These are phyloP conservation scores for Felis catus DNA, from an alignment of 2,113 vertebrate species.

Conservation along the genomic window F.catus_Fca126_mat1.0 CM031420.1:149885501-149886000, in stretches of 20 bases:
- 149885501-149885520: not conserved
- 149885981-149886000: too few species aligned
- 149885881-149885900: not conserved
- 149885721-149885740: not conserved
- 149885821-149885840: not conserved
- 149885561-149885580: not conserved
- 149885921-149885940: not conserved
- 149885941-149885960: not conserved
- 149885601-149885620: not conserved
- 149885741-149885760: not conserved
- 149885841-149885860: not conserved
- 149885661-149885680: not conserved
- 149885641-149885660: not conserved
- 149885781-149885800: not conserved
- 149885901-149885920: not conserved
- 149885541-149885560: not conserved
- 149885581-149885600: not conserved
- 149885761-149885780: not conserved
- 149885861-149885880: not conserved
- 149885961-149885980: not conserved
- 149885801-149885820: not conserved
- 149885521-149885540: rapidly evolving
- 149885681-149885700: not conserved
- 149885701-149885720: rapidly evolving
- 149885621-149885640: not conserved